Evolutionary conservation across 2,888 invertebrate genomes (phyloP).

Genomic region (Andrena bucephala): DNA sequence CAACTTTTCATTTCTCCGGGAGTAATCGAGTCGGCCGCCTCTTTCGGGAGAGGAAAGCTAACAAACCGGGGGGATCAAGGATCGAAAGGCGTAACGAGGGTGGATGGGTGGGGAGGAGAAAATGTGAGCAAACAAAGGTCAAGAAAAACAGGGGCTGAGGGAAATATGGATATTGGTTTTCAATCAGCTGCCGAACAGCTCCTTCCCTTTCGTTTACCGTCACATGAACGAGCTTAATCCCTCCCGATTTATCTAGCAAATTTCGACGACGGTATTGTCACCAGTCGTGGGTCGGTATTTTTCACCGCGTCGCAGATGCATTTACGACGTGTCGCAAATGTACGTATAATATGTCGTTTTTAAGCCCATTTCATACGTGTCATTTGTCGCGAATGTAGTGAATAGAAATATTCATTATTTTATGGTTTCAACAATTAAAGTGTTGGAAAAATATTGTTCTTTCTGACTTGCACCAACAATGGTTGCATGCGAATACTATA

Average conservation of each 20-base stretch:
- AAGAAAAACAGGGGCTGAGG: conserved; percentile 16
- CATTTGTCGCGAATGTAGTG: too few relatives aligned
- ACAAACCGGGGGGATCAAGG: conserved; percentile 9
- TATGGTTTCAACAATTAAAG: too few relatives aligned
- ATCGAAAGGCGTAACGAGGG: conserved; percentile 8
- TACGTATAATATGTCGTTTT: too few relatives aligned
- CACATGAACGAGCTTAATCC: conserved; percentile 36
- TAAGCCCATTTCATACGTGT: too few relatives aligned
- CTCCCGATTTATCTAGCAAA: background rate
- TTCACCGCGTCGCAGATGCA: too few relatives aligned
- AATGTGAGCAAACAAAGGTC: conserved; percentile 48
- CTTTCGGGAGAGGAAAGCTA: conserved; percentile 30
- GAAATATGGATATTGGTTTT: conserved; percentile 66
- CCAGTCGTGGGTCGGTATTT: too few relatives aligned
- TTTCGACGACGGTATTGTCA: conserved; percentile 5
- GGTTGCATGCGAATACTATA: too few relatives aligned
- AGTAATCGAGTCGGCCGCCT: conserved; percentile 57
- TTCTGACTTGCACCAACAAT: too few relatives aligned
- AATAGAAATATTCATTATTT: too few relatives aligned
- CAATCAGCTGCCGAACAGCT: conserved; percentile 53
- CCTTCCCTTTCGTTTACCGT: conserved; percentile 47
- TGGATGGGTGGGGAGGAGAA: conserved; percentile 1
- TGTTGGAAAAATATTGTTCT: too few relatives aligned
- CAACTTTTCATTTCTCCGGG: conserved; percentile 71
- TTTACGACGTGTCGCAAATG: too few relatives aligned